phyloP scores from a whole-genome alignment of 2,113 vertebrate genomes.

The Trichomycterus rosablanca region DNA sequence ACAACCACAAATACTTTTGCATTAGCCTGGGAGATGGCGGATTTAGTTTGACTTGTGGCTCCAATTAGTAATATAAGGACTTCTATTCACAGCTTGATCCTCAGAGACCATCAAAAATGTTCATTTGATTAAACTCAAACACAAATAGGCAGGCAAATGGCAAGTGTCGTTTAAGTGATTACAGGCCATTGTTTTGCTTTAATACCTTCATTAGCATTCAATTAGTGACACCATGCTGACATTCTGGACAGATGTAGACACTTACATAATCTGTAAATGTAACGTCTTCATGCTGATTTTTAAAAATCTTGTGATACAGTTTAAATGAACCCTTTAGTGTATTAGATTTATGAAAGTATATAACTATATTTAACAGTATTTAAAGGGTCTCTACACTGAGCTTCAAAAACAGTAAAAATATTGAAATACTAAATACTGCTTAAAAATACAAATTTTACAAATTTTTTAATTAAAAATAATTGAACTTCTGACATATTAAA shows the following conservation, averaged over 20 bases:
- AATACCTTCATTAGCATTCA: slow-evolving; percentile 16
- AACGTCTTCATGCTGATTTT: no score
- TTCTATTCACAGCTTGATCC: slow-evolving; percentile 19
- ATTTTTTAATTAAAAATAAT: no score
- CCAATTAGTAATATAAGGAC: slow-evolving; percentile 23
- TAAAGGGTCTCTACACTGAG: no score
- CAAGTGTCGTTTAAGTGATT: not conserved
- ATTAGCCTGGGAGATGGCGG: slow-evolving; percentile 21
- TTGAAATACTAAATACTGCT: no score
- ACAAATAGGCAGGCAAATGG: slow-evolving; percentile 13
- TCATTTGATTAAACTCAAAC: slow-evolving; percentile 16
- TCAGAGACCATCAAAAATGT: slow-evolving; percentile 12
- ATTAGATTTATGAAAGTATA: no score
- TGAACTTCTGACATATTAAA: no score
- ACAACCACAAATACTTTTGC: slow-evolving; percentile 5
- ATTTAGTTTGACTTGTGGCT: slow-evolving; percentile 14
- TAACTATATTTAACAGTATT: no score
- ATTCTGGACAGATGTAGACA: slow-evolving; percentile 9
- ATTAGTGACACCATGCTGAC: not conserved
- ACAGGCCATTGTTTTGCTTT: not conserved
- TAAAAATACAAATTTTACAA: no score
- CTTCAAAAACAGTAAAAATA: no score
- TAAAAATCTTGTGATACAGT: no score
- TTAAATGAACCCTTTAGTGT: no score
- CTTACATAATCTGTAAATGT: not conserved